Evolutionary conservation across 1,140 invertebrate genomes (phyloP).

Genomic region (Carposina sasakii): DNA sequence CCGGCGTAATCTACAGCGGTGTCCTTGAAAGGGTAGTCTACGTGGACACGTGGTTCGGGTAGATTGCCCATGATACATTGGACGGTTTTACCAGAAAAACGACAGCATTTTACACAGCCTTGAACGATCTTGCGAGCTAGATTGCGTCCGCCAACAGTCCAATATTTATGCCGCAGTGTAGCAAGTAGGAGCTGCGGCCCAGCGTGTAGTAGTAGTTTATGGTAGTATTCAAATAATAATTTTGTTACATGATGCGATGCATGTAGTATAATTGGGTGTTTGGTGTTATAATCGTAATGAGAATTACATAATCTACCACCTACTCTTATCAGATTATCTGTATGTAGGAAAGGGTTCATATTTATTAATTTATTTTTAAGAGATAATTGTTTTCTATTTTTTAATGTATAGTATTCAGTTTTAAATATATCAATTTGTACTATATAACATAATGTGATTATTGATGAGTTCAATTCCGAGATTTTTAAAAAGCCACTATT

Average conservation of each 20-base stretch:
- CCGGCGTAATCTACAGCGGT: slow-evolving; percentile 9
- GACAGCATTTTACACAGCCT: slow-evolving; percentile 8
- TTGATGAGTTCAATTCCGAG: neutral
- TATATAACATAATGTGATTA: neutral
- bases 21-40: slow-evolving; percentile 1
- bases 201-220: slow-evolving; percentile 28
- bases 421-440: neutral
- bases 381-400: neutral
- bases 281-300: slow-evolving; percentile 14
- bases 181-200: slow-evolving; percentile 26
- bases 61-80: slow-evolving; percentile 11
- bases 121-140: slow-evolving; percentile 2
- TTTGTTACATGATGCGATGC: slow-evolving; percentile 23
- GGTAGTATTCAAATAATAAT: slow-evolving; percentile 27
- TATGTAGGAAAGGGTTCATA: neutral
- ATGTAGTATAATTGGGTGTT: slow-evolving; percentile 41
- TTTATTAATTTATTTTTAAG: neutral
- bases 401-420: neutral
- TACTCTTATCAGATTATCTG: neutral
- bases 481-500: neutral
- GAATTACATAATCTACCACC: slow-evolving; percentile 1
- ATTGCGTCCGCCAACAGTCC: slow-evolving; percentile 23
- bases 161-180: slow-evolving; percentile 25
- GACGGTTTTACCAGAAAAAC: neutral
- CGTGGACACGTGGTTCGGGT: neutral